Base-by-base conservation (phyloP, 2,797 vertebrate genomes). In the Danio jaintianensis region DNA sequence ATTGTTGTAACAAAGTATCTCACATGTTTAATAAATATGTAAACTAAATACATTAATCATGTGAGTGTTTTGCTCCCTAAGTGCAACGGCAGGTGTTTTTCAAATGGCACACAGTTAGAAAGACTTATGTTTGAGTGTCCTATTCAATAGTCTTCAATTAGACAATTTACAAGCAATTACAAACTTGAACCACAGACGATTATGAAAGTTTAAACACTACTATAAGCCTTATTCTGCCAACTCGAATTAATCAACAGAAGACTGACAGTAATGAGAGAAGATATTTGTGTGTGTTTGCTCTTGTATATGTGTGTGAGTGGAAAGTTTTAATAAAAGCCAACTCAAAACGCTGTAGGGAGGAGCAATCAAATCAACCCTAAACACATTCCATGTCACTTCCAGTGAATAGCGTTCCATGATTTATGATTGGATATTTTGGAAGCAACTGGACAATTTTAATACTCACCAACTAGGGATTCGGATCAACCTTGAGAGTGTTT, bases 291-390 rank as follows among this genome's bases (percentile, higher is more conserved):
- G 38, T 58, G 40, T 29, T 20, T 52, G 42, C 20, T 55, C 52
- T 48, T 68, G 56, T 40, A 11, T 75, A 13, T 50, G n/a, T 75
- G 42, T 58, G 7, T 43, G 64, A 69, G 20, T 75, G 63, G 22
- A 77, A 77, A 77, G 20, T 50, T 67, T 56, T 56, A 66, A 66
- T 66, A 66, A 55, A 66, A 43, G 74, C 38, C 38, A 67, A 36
- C 10, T 2, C 5, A 58, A 36, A 76, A 59, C 4, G 43, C 64
- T 68, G 20, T 10, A 68, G 64, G 75, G 53, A 38, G 16, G 36
- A 38, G 56, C 20, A 76, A 62, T 64, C 48, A 69, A 78, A 59
- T 68, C 29, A 78, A 50, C 55, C 10, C 52, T 7, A 69, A 61
- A 43, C 66, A 69, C 55, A 69, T 50, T 59, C 66, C 56, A 71